phyloP scores from a whole-genome alignment of 2,888 invertebrate genomes.

The Thelaira solivaga region DNA sequence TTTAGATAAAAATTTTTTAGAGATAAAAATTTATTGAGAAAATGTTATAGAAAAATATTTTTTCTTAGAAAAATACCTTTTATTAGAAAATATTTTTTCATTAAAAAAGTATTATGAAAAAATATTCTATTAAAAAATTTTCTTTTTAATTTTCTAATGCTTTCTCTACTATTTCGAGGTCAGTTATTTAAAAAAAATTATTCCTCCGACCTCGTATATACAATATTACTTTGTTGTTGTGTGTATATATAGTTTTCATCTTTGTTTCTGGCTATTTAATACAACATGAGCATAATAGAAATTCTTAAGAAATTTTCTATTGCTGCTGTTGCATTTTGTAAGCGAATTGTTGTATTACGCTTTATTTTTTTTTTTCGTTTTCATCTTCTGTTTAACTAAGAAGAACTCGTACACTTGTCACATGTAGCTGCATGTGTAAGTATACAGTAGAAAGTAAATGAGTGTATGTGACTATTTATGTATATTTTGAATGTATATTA shows the following conservation, averaged over 20 bases:
- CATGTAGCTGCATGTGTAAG: neutral
- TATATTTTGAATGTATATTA: neutral
- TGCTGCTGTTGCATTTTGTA: constrained; percentile 4
- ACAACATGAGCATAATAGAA: constrained; percentile 25
- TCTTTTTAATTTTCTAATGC: no score
- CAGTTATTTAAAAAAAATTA: neutral
- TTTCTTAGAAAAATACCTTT: no score
- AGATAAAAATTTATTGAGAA: no score
- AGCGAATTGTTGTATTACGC: neutral
- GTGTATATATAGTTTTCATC: no score
- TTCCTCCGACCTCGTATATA: neutral
- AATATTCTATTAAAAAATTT: no score
- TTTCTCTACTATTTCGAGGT: no score
- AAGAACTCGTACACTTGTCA: neutral
- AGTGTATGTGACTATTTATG: neutral
- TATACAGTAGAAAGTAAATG: neutral
- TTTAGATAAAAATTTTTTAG: no score
- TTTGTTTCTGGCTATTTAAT: constrained; percentile 15
- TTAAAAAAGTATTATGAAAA: no score
- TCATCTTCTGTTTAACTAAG: neutral
- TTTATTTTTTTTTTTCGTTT: neutral
- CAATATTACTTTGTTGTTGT: neutral
- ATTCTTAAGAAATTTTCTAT: constrained; percentile 9
- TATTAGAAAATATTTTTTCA: no score
- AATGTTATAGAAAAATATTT: no score